Evolutionary conservation across 2,797 vertebrate genomes (phyloP).

Genomic region (Enteromius trimaculatus): DNA sequence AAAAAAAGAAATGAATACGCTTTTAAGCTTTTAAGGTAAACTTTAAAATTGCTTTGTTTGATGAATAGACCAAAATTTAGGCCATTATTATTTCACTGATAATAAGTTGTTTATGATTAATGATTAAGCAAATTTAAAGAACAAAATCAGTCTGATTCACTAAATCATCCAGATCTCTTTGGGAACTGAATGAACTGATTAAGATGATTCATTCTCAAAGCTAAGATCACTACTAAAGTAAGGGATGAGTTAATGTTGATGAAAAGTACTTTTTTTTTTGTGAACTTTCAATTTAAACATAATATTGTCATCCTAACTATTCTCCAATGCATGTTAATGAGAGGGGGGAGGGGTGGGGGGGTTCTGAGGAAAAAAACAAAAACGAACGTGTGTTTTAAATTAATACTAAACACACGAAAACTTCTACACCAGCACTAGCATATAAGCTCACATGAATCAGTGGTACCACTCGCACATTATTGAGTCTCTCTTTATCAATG

Average conservation of each 20-base stretch:
- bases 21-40: not conserved
- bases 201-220: not conserved
- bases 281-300: not conserved
- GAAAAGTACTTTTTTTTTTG: not conserved
- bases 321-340: not conserved
- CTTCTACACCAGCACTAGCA: not conserved
- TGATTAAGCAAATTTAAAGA: not conserved
- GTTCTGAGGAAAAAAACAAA: not conserved
- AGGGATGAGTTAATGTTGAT: not conserved
- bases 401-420: not conserved
- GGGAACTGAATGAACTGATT: not conserved
- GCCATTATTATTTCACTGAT: too few relatives aligned
- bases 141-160: not conserved
- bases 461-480: slow-evolving; percentile 11
- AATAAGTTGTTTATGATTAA: not conserved
- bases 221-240: not conserved
- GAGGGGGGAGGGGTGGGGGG: too few relatives aligned
- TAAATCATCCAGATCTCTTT: slow-evolving; percentile 11
- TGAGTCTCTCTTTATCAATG: slow-evolving; percentile 20
- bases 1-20: too few relatives aligned
- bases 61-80: not conserved
- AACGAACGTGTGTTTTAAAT: not conserved
- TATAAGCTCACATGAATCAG: not conserved
- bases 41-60: not conserved
- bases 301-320: not conserved